A percentile compares a stretch with the other conserved stretches of the same genome.
These are phyloP conservation scores for Hylomyscus alleni DNA, from an alignment of 2,797 vertebrate species.

Conservation along the genomic window DNA sequence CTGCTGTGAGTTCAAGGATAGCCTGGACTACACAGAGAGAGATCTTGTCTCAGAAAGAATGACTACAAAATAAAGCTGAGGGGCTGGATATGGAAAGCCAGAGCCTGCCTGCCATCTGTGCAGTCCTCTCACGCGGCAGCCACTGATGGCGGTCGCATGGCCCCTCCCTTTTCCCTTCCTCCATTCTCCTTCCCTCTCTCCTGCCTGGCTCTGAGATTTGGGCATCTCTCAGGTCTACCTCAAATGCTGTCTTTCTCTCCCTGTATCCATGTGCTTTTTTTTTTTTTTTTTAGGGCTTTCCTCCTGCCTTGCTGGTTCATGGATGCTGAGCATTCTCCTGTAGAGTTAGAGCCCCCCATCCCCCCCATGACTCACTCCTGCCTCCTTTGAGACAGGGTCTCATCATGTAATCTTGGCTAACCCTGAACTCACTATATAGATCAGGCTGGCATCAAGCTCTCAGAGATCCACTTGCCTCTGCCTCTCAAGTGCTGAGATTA, in stretches of 20 bases:
- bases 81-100: not conserved
- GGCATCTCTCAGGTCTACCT: not conserved
- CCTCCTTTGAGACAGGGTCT: not conserved
- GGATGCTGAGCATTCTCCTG: not conserved
- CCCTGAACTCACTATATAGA: not conserved
- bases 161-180: not conserved
- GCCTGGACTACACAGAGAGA: not conserved
- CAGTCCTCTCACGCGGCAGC: not conserved
- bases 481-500: not conserved
- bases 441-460: not conserved
- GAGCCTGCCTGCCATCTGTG: not conserved
- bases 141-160: too few relatives aligned
- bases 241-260: not conserved
- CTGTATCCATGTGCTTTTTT: not conserved
- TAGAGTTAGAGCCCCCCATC: not conserved
- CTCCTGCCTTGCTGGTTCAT: not conserved
- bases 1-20: not conserved
- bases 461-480: not conserved
- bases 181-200: not conserved
- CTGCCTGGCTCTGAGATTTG: not conserved
- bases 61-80: not conserved
- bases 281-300: not conserved
- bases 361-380: not conserved
- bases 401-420: not conserved
- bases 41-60: not conserved